Percentiles rank a stretch among this genome's conserved stretches.
These are phyloP conservation scores for Sisor rabdophorus DNA, from an alignment of 2,113 vertebrate species.

Conservation along the genomic window DNA sequence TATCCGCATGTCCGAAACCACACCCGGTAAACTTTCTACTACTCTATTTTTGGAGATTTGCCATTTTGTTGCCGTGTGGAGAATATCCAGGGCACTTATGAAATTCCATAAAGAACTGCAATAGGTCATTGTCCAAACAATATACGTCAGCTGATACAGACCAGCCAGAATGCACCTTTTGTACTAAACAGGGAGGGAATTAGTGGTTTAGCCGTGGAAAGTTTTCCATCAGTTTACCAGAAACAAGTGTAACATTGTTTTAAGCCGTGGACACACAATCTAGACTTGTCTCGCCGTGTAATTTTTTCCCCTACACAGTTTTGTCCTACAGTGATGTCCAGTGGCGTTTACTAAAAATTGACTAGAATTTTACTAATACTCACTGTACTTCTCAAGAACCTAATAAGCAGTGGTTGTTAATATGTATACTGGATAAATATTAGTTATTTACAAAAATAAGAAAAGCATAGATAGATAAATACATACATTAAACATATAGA, in stretches of 20 bases:
- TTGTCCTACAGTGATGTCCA: neutral
- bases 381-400: no score
- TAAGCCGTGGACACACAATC: neutral
- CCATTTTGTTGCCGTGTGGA: slow-evolving; percentile 13
- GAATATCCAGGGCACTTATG: slow-evolving; percentile 16
- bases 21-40: slow-evolving; percentile 5
- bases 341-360: neutral
- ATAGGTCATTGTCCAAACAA: neutral
- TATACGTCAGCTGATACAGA: neutral
- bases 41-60: slow-evolving; percentile 22
- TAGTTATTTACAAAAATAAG: no score
- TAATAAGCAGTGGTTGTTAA: no score
- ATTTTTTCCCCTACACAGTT: neutral
- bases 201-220: neutral
- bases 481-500: no score
- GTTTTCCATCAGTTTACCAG: neutral
- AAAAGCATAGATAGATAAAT: no score
- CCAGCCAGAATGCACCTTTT: neutral
- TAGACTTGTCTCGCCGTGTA: neutral
- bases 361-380: no score
- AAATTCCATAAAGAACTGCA: slow-evolving; percentile 18
- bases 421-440: no score
- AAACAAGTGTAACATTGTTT: neutral
- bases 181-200: neutral
- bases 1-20: neutral